These are phyloP conservation scores for Brachymystax lenok DNA, from an alignment of 2,797 vertebrate species.

Conservation along the genomic window DNA sequence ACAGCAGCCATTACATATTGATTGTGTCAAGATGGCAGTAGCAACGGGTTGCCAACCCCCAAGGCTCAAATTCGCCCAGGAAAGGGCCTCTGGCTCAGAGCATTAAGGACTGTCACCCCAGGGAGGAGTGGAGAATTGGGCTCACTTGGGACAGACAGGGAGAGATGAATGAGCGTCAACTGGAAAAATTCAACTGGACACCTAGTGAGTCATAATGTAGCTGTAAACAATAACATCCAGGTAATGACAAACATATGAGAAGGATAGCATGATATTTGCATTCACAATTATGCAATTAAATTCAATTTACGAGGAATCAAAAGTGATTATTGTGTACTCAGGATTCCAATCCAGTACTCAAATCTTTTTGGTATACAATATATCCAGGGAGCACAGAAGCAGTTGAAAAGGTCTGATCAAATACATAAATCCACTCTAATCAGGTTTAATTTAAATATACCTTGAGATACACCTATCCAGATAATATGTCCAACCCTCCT, in stretches of 20 bases:
- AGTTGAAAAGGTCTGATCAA: neutral
- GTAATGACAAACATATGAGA: conserved; percentile 50
- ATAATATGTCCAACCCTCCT: conserved; percentile 2
- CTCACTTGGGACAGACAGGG: conserved; percentile 10
- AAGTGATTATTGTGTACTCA: neutral
- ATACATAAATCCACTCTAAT: neutral
- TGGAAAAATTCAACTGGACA: conserved; percentile 32
- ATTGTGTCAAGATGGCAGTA: conserved; percentile 46
- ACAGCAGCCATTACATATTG: conserved; percentile 55
- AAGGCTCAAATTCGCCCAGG: conserved; percentile 1
- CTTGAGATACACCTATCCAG: neutral
- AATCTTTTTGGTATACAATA: neutral
- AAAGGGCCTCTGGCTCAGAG: conserved; percentile 15
- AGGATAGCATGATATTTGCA: neutral
- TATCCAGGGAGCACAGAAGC: neutral
- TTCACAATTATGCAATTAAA: neutral
- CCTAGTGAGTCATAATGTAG: conserved; percentile 29
- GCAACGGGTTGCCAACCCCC: conserved; percentile 20
- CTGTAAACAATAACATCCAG: conserved; percentile 44
- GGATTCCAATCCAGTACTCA: neutral
- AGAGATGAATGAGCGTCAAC: neutral
- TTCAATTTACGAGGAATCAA: neutral
- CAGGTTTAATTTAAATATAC: neutral
- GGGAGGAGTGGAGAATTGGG: neutral
- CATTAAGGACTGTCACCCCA: neutral